Evolutionary conservation across 2,888 invertebrate genomes (phyloP).

Genomic region (Seira musarum): DNA sequence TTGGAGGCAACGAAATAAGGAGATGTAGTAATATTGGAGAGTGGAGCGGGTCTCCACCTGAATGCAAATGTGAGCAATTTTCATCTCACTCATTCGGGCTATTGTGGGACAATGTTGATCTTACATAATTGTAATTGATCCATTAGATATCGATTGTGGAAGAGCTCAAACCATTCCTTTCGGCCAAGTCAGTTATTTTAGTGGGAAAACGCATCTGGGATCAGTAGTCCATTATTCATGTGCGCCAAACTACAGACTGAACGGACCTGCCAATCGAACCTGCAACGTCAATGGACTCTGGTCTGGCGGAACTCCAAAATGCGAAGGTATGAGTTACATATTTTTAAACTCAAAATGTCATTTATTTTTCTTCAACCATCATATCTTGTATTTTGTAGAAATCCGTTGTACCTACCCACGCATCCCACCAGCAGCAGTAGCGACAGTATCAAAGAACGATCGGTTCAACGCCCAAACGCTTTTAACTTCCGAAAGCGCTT

Average conservation of each 20-base stretch:
- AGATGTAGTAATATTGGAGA: slow-evolving; percentile 84
- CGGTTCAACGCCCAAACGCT: slow-evolving; percentile 88
- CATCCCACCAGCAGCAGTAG: slow-evolving; percentile 86
- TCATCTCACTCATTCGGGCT: too few species aligned
- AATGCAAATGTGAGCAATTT: slow-evolving; percentile 82
- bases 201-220: slow-evolving; percentile 85
- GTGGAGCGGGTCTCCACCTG: slow-evolving; percentile 87
- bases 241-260: slow-evolving; percentile 83
- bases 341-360: background rate
- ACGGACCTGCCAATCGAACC: slow-evolving; percentile 81
- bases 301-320: slow-evolving; percentile 88
- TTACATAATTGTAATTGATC: slow-evolving; percentile 8
- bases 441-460: slow-evolving; percentile 93
- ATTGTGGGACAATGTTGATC: background rate
- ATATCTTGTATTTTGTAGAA: slow-evolving; percentile 46
- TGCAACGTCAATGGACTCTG: slow-evolving; percentile 85
- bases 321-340: slow-evolving; percentile 79
- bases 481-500: slow-evolving; percentile 79
- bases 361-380: slow-evolving; percentile 10
- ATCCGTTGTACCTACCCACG: slow-evolving; percentile 88
- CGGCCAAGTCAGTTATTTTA: slow-evolving; percentile 81
- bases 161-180: slow-evolving; percentile 85
- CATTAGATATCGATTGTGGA: slow-evolving; percentile 89
- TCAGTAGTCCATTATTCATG: slow-evolving; percentile 88
- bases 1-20: slow-evolving; percentile 79